These are phyloP conservation scores for Synanthedon tipuliformis DNA, from an alignment of 2,888 invertebrate species.

Conservation along the genomic window DNA sequence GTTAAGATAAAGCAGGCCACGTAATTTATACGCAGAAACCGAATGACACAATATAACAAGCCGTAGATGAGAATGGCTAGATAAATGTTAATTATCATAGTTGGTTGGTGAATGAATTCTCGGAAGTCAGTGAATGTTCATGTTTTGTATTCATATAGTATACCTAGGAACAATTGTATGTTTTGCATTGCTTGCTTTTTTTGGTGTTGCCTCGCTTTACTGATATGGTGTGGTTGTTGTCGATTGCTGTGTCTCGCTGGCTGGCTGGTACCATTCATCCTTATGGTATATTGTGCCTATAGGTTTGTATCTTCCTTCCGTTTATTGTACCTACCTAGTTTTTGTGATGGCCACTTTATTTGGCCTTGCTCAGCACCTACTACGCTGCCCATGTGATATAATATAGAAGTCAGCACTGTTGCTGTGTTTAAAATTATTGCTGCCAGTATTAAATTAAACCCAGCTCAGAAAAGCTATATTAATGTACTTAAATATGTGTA, in stretches of 20 bases:
- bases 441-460: too few species aligned
- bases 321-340: too few species aligned
- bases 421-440: too few species aligned
- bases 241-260: not conserved
- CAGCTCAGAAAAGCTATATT: too few species aligned
- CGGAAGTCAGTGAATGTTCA: conserved; percentile 45
- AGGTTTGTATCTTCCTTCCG: too few species aligned
- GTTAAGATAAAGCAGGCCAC: not conserved
- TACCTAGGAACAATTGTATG: too few species aligned
- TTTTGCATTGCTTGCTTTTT: conserved; percentile 20
- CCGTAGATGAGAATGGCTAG: conserved; percentile 31
- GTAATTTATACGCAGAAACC: conserved; percentile 15
- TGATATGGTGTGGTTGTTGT: not conserved
- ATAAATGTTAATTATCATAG: conserved; percentile 41
- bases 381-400: too few species aligned
- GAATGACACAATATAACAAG: conserved; percentile 16
- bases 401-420: too few species aligned
- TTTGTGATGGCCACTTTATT: too few species aligned
- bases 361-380: too few species aligned
- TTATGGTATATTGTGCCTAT: too few species aligned
- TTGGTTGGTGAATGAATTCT: conserved; percentile 50
- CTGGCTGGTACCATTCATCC: not conserved
- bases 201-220: conserved; percentile 16
- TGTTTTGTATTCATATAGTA: conserved; percentile 21
- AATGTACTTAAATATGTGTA: too few species aligned